phyloP scores from a whole-genome alignment of 2,113 vertebrate species.

The Cardinalis cardinalis region DNA sequence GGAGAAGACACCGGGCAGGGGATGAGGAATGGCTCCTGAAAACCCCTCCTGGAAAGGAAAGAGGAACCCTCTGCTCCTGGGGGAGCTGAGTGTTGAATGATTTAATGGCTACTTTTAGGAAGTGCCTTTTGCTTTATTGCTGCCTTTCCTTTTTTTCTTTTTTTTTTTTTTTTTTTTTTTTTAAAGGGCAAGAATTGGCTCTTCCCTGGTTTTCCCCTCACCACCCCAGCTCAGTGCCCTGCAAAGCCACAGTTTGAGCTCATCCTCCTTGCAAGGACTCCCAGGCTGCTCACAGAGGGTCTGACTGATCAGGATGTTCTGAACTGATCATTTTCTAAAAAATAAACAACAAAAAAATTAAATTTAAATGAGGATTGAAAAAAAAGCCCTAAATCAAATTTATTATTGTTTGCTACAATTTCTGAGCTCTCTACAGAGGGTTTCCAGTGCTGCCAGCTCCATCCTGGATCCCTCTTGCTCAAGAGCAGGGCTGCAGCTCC shows the following conservation, averaged over 20 bases:
- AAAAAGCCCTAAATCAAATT: rapidly evolving
- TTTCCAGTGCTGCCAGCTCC: neutral
- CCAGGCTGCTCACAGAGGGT: neutral
- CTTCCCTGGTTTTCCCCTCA: conserved; percentile 21
- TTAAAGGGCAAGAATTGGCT: neutral
- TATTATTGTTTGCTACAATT: rapidly evolving
- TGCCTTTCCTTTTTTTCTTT: neutral
- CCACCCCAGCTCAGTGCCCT: neutral
- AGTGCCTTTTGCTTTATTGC: conserved; percentile 77
- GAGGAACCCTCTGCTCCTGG: conserved; percentile 55
- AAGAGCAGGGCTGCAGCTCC: neutral
- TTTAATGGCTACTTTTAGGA: conserved; percentile 83
- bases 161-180: neutral
- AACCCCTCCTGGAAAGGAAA: conserved; percentile 68
- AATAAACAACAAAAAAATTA: neutral
- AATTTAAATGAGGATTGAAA: neutral
- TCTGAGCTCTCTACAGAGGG: neutral
- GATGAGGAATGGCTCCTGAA: conserved; percentile 64
- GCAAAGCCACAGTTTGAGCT: neutral
- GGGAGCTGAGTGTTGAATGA: conserved; percentile 72
- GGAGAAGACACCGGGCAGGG: conserved; percentile 67
- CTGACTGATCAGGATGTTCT: neutral
- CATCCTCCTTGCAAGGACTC: neutral
- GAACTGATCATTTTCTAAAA: rapidly evolving
- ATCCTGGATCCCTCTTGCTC: neutral